These are phyloP conservation scores for Parnassius smintheus DNA, from an alignment of 2,888 invertebrate genomes.

Conservation along the genomic window DNA sequence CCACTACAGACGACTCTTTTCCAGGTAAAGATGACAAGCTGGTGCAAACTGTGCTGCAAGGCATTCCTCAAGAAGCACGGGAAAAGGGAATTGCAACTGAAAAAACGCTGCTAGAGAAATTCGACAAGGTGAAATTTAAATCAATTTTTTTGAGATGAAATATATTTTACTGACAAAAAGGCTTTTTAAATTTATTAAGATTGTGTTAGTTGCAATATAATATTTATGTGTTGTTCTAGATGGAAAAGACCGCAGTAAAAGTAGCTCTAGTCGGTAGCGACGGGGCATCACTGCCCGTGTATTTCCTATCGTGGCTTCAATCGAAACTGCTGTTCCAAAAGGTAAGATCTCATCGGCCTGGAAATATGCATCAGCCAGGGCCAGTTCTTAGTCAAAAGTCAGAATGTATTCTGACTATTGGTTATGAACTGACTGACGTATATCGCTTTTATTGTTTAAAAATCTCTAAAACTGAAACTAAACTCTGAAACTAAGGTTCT, in stretches of 20 bases:
- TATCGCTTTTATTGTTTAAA: too few relatives aligned
- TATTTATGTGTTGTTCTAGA: slow-evolving; percentile 52
- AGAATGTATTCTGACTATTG: too few relatives aligned
- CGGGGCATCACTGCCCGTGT: slow-evolving; percentile 92
- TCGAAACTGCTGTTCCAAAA: slow-evolving; percentile 88
- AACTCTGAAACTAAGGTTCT: too few relatives aligned
- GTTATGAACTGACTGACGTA: too few relatives aligned
- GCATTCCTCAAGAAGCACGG: slow-evolving; percentile 89
- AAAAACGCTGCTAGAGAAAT: slow-evolving; percentile 91
- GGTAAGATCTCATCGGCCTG: slow-evolving; percentile 39
- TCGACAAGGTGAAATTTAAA: slow-evolving; percentile 80
- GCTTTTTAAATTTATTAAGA: not conserved
- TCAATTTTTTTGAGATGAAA: too few relatives aligned
- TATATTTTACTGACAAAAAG: not conserved
- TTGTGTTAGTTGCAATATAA: not conserved
- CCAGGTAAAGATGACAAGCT: slow-evolving; percentile 88
- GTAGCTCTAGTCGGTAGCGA: slow-evolving; percentile 93
- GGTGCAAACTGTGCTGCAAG: slow-evolving; percentile 87
- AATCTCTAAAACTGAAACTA: too few relatives aligned
- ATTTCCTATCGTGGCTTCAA: slow-evolving; percentile 93
- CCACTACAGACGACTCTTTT: slow-evolving; percentile 25
- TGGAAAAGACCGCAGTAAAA: slow-evolving; percentile 89
- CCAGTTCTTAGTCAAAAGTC: too few relatives aligned
- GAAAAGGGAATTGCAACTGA: slow-evolving; percentile 94
- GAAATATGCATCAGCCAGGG: too few relatives aligned